Evolutionary conservation across 2,888 invertebrate species (phyloP), one percentile per base, ranked within the genome.

Genomic region (Erebia ligea): DNA sequence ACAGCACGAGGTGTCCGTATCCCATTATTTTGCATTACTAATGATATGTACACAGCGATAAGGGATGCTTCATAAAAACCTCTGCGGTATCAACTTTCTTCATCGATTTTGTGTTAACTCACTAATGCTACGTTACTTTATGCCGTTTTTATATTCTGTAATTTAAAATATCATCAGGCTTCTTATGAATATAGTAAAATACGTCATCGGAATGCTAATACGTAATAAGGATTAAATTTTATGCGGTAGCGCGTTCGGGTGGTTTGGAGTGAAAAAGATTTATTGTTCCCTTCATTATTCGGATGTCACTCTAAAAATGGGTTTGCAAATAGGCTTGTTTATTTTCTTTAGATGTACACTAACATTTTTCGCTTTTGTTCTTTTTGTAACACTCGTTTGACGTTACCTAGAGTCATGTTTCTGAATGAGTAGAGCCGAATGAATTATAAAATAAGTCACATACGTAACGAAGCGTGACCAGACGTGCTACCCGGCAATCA

Each of bases 1-100:
- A 92, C 90, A 88, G 92, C 92, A 91, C 89, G 92, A 92, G 92
- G 93, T 93, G 91, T 93, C 90, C 82, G 91, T 90, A 89, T 91
- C 92, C 91, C 92, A 93, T 93, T 93, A 93, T 93, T 93, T 93
- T 90, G 92, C 92, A 91, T 92, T 93, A 93, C 93, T 92, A 93
- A 93, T 93, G 92, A 92, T 92, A 93, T 92, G 91, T 89, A 90
- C 86, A 88, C 86, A 84, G 78, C 86, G 91, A 91, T 92, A 91
- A 91, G 89, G 87, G 88, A 85, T 83, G 84, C 82, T 86, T 87
- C 83, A 82, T 85, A 89, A 90, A 90, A 88, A 85, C 79, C 83
- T 81, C 82, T 79, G 80, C 86, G 89, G 89, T 90, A 88, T 86
- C 86, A 81, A 82, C 81, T 80, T 76, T 76, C 78, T 75, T 75